Evolutionary conservation across 2,797 vertebrate genomes (phyloP), one percentile per base, ranked within the genome.

Genomic region (Tenualosa thibaudeaui): DNA sequence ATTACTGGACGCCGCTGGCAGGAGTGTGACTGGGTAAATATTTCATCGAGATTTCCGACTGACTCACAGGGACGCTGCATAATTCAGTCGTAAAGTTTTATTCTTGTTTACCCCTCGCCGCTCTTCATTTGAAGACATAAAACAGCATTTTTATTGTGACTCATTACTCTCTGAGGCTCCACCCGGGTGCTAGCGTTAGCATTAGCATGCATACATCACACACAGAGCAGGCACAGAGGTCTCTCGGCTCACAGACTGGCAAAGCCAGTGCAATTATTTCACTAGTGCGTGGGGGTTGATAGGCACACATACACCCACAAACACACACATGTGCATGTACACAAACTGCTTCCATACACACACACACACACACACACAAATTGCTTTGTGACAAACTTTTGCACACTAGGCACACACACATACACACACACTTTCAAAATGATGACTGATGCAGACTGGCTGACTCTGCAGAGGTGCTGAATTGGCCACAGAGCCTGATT

Each of bases 31-130:
- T 86, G 31, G 68, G 83, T 85, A 82, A 89, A 90, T 87, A 56
- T 51, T 49, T 83, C 58, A 49, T 81, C 43, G 26, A 10, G 40
- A 37, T 40, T 51, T 46, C 13, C 26, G 40, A 75, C 31, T 75
- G 68, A 40, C 65, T 31, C 31, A 37, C 37, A 2, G 68, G 68
- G 37, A 75, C 68, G 17, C 43, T 75, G 68, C 91, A 91, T 88
- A 86, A 90, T 82, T 85, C 84, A 31, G 51, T 88, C 88, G 86
- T 92, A 93, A 93, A 92, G 88, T 87, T 90, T 84, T 90, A 89
- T 89, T 84, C 84, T 87, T 83, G 87, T 49, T 91, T 88, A 91
- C 91, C 87, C 89, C 88, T 81, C 84, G 83, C 71, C 83, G 88
- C 89, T 88, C 50, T 75, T 75, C 31, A 75, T 75, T 40, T 43